Evolutionary conservation across 1,140 invertebrate genomes (phyloP).

Genomic region (Zaprionus gabonicus): DNA sequence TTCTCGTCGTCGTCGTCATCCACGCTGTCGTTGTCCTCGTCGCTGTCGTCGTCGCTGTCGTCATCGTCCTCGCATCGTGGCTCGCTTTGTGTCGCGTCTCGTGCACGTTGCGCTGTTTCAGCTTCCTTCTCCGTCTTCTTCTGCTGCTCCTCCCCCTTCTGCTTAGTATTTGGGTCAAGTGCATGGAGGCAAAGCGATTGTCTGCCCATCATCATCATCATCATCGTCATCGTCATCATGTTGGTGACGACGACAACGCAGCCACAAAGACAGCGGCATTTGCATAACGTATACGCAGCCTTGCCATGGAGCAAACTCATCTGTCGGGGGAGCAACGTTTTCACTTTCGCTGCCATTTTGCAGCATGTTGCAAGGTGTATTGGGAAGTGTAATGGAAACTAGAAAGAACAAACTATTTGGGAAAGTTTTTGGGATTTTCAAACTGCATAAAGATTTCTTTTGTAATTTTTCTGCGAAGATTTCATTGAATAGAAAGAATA

Average conservation of each 20-base stretch:
- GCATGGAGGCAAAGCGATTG: conserved; percentile 53
- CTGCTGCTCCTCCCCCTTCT: not conserved
- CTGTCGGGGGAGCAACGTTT: not conserved
- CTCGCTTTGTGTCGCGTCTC: conserved; percentile 36
- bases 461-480: too few relatives aligned
- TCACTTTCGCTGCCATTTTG: conserved; percentile 1
- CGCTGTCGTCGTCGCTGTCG: conserved; percentile 32
- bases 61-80: conserved; percentile 35
- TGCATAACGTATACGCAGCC: conserved; percentile 42
- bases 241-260: conserved; percentile 7
- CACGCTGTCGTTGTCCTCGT: conserved; percentile 5
- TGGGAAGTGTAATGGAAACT: not conserved
- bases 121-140: not conserved
- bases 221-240: not conserved
- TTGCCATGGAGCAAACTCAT: not conserved
- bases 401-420: not conserved
- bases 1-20: conserved; percentile 24
- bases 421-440: not conserved
- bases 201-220: conserved; percentile 15
- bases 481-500: too few relatives aligned
- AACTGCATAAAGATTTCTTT: not conserved
- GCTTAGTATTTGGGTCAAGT: conserved; percentile 75
- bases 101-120: conserved; percentile 65
- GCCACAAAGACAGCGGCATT: conserved; percentile 26
- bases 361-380: not conserved